Evolutionary conservation across 2,797 vertebrate genomes (phyloP).

Genomic region (Cheirogaleus major): DNA sequence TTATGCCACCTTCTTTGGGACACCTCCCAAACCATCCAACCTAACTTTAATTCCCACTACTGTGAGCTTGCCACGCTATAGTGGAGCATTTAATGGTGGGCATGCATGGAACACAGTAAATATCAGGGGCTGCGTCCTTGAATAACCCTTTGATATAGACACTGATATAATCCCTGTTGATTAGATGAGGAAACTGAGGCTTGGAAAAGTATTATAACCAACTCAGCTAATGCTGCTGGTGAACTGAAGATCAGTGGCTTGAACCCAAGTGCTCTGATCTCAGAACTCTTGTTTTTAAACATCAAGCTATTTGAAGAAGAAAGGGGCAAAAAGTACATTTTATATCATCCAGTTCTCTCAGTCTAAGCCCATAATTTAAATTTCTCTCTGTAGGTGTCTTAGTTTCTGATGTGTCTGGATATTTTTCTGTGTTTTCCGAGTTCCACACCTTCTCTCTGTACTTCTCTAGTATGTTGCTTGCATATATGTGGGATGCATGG

Average conservation of each 20-base stretch:
- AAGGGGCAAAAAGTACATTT: not conserved
- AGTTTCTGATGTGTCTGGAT: not conserved
- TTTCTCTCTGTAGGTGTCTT: not conserved
- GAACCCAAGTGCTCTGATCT: not conserved
- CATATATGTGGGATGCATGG: not conserved
- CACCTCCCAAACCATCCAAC: not conserved
- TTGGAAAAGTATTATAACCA: not conserved
- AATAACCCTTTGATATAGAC: not conserved
- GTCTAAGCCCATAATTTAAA: not conserved
- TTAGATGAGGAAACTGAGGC: not conserved
- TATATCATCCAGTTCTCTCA: not conserved
- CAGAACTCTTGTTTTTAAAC: not conserved
- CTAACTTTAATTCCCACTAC: not conserved
- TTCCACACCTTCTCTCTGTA: not conserved
- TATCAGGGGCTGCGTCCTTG: not conserved
- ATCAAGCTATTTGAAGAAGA: not conserved
- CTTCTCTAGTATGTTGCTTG: not conserved
- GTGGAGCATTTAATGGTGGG: not conserved
- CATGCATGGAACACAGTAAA: not conserved
- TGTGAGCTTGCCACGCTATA: not conserved
- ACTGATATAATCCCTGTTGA: not conserved
- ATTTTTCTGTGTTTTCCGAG: not conserved
- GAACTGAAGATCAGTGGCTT: not conserved
- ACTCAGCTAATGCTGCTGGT: not conserved
- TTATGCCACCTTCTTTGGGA: not conserved